Evolutionary conservation across 1,140 invertebrate species (phyloP).

Genomic region (Halesus radiatus): DNA sequence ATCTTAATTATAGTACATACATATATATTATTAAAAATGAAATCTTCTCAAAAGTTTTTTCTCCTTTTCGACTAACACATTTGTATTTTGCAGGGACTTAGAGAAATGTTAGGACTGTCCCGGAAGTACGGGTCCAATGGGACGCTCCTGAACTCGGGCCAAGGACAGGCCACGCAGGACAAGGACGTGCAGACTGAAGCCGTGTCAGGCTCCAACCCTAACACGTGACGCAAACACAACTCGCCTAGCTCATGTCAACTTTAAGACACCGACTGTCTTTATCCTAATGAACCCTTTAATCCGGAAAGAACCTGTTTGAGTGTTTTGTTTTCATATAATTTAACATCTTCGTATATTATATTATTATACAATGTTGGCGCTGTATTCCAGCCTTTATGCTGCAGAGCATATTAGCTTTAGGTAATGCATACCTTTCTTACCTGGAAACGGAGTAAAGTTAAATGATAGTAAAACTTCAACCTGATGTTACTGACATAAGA

Average conservation of each 20-base stretch:
- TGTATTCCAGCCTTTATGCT: slow-evolving; percentile 16
- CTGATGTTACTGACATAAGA: slow-evolving; percentile 9
- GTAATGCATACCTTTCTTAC: slow-evolving; percentile 8
- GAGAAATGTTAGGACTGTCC: slow-evolving; percentile 80
- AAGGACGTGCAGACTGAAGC: slow-evolving; percentile 77
- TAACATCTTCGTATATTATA: slow-evolving; percentile 5
- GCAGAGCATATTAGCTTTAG: slow-evolving; percentile 34
- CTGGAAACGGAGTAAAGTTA: background rate
- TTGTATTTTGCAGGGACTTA: slow-evolving; percentile 70
- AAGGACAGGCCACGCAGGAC: slow-evolving; percentile 69
- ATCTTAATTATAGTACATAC: too few species aligned
- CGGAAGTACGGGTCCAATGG: slow-evolving; percentile 74
- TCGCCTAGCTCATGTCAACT: slow-evolving; percentile 56
- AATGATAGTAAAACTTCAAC: background rate
- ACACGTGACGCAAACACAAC: slow-evolving; percentile 56
- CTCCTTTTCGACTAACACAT: too few species aligned
- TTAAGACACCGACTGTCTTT: slow-evolving; percentile 46
- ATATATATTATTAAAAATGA: too few species aligned
- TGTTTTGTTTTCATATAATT: slow-evolving; percentile 44
- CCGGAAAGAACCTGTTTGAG: slow-evolving; percentile 43
- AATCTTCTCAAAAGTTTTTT: too few species aligned
- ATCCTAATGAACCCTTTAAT: slow-evolving; percentile 25
- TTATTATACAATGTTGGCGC: slow-evolving; percentile 19
- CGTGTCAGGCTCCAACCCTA: slow-evolving; percentile 58
- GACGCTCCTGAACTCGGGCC: slow-evolving; percentile 60